These are phyloP conservation scores for Hemiscyllium ocellatum DNA, from an alignment of 2,113 vertebrate species.

Conservation along the genomic window DNA sequence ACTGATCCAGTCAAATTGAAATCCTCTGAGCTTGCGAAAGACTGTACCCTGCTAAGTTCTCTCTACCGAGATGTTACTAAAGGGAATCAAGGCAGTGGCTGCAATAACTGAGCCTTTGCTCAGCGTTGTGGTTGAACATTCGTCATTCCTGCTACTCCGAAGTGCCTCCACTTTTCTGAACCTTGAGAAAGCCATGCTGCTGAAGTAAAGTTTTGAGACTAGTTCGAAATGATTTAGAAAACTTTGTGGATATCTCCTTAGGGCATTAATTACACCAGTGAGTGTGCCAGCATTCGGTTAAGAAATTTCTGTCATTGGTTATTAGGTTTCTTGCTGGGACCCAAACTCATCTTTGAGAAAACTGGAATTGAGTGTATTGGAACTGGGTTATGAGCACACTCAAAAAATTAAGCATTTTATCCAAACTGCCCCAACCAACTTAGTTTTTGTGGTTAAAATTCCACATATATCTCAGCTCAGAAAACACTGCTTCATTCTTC, in stretches of 20 bases:
- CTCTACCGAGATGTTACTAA: background rate
- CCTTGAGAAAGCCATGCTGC: background rate
- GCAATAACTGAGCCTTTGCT: background rate
- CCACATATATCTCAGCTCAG: background rate
- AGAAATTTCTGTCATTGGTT: background rate
- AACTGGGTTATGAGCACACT: background rate
- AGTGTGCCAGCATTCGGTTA: background rate
- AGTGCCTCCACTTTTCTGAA: background rate
- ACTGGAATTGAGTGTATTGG: background rate
- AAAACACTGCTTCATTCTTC: background rate
- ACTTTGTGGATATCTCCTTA: background rate
- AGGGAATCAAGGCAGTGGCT: background rate
- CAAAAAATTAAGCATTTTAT: background rate
- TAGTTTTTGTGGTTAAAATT: background rate
- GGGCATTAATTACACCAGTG: background rate
- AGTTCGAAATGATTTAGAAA: background rate
- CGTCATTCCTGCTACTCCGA: background rate
- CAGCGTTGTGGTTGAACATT: background rate
- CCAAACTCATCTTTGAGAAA: background rate
- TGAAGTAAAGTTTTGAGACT: background rate
- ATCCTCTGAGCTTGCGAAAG: background rate
- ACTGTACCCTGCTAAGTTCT: background rate
- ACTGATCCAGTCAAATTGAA: background rate
- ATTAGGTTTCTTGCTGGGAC: background rate
- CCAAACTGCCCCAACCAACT: background rate